Conservation (phyloP, 2,797 vertebrate genomes). For the Pangasius sanitwongsei region DNA sequence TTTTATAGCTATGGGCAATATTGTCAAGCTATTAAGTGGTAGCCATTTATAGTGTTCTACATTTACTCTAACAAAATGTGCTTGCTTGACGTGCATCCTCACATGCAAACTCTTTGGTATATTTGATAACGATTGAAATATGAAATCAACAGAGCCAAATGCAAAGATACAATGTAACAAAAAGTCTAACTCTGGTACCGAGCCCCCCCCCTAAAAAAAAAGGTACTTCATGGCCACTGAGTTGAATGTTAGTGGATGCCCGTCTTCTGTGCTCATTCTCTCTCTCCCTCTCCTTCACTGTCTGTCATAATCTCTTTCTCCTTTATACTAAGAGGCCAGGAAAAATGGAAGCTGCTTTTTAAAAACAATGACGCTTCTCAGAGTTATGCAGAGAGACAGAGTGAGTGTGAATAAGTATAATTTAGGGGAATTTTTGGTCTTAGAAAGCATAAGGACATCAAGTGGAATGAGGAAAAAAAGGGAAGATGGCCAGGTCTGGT, state of each 20-base stretch:
- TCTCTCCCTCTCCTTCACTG: background rate
- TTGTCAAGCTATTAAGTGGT: background rate
- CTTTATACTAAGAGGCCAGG: constrained; percentile 20
- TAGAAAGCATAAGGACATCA: background rate
- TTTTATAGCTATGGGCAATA: background rate
- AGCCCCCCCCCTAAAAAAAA: background rate
- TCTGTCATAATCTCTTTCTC: constrained; percentile 6
- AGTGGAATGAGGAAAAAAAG: background rate
- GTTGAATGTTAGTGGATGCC: constrained; percentile 1
- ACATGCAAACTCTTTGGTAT: background rate
- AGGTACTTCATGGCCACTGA: background rate
- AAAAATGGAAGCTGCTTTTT: constrained; percentile 48
- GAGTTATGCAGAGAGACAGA: constrained; percentile 40
- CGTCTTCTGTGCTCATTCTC: background rate
- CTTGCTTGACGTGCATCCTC: background rate
- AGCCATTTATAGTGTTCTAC: background rate
- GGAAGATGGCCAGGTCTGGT: background rate
- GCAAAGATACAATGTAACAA: too few relatives aligned
- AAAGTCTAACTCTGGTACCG: background rate
- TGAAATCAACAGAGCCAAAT: background rate
- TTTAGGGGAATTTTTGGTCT: constrained; percentile 21
- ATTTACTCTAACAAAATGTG: background rate
- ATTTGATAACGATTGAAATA: background rate
- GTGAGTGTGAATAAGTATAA: background rate
- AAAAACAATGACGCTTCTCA: constrained; percentile 21